Evolutionary conservation across 2,113 vertebrate species (phyloP).

Genomic region (Aepyceros melampus): DNA sequence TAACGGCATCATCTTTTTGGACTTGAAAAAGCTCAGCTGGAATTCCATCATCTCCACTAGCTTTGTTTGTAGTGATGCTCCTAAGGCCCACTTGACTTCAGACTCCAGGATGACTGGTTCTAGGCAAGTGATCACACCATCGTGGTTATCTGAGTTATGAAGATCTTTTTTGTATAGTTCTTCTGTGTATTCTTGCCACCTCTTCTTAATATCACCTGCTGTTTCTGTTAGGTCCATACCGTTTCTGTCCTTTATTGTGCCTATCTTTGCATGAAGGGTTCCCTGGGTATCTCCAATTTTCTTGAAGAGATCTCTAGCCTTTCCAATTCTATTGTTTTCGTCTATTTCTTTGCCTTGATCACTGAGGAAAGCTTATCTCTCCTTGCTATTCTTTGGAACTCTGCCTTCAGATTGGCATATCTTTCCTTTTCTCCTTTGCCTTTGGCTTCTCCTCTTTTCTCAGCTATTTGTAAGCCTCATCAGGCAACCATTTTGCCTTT

Average conservation of each 20-base stretch:
- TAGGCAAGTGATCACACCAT: neutral
- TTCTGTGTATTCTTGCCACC: neutral
- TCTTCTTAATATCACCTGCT: neutral
- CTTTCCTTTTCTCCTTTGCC: neutral
- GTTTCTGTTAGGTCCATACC: neutral
- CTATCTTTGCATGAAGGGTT: neutral
- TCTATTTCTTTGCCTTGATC: neutral
- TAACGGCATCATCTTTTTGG: neutral
- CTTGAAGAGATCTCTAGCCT: neutral
- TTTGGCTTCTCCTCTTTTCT: neutral
- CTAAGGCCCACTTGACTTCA: neutral
- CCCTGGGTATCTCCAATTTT: neutral
- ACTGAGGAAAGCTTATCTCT: neutral
- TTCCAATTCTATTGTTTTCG: rapidly evolving
- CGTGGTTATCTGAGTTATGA: neutral
- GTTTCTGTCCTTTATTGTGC: neutral
- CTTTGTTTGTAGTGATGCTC: neutral
- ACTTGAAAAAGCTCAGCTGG: neutral
- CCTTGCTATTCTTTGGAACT: neutral
- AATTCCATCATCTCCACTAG: neutral
- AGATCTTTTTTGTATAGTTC: neutral
- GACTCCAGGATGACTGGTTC: neutral
- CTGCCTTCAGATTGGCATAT: neutral
- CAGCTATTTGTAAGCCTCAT: neutral
- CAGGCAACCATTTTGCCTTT: neutral